phyloP scores from a whole-genome alignment of 2,797 vertebrate genomes.

The Kryptolebias ocellatus region DNA sequence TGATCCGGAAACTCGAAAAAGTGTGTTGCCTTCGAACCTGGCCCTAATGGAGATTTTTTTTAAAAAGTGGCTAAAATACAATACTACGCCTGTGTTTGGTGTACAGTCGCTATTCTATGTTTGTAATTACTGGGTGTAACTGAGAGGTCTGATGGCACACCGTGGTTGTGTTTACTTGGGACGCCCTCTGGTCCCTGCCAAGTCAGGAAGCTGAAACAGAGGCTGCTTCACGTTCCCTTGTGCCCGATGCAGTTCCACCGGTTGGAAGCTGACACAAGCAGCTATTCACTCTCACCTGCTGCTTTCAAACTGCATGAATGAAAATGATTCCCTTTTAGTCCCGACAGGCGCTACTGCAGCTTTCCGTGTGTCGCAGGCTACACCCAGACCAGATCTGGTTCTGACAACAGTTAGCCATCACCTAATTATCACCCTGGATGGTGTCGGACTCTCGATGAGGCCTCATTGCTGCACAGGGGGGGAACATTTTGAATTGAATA shows the following conservation, averaged over 20 bases:
- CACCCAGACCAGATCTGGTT: conserved; percentile 21
- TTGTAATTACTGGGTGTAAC: conserved; percentile 61
- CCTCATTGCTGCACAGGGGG: conserved; percentile 8
- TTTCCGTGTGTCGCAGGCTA: conserved; percentile 14
- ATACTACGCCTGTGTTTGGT: conserved; percentile 20
- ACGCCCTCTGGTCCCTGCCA: conserved; percentile 35
- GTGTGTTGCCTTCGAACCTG: conserved; percentile 2
- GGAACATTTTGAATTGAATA: conserved; percentile 43
- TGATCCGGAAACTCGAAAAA: conserved; percentile 16
- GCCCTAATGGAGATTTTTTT: conserved; percentile 12
- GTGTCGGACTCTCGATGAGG: conserved; percentile 28
- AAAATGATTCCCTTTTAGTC: conserved; percentile 3
- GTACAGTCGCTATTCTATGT: conserved; percentile 42
- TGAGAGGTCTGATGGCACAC: conserved; percentile 41
- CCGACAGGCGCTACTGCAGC: conserved; percentile 6
- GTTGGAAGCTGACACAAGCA: conserved; percentile 29
- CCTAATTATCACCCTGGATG: conserved; percentile 28
- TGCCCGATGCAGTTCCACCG: conserved; percentile 33
- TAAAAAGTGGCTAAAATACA: conserved; percentile 17
- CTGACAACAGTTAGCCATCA: conserved; percentile 10
- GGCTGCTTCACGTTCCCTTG: conserved; percentile 43
- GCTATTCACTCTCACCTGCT: conserved; percentile 34
- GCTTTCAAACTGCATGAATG: neutral
- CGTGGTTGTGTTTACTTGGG: conserved; percentile 41
- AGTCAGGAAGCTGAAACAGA: conserved; percentile 36